phyloP scores from a whole-genome alignment of 53 echinoderm and acorn worm species.

The Pentamera pediparva region DNA sequence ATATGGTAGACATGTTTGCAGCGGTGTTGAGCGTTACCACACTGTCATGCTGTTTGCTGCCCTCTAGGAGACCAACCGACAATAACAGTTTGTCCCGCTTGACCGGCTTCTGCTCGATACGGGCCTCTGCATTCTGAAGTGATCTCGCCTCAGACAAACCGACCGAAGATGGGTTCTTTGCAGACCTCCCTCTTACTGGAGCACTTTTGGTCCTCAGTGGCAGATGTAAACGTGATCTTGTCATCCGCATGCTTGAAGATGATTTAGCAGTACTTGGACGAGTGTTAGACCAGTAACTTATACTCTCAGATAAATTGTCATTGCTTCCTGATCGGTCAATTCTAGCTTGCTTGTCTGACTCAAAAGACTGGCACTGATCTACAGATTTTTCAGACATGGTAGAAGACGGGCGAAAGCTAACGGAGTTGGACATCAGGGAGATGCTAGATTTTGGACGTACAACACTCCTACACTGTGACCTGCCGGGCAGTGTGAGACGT shows the following conservation, averaged over 20 bases:
- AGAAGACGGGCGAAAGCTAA: neutral
- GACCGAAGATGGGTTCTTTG: neutral
- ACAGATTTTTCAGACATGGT: neutral
- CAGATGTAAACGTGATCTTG: neutral
- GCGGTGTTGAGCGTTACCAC: conserved; percentile 33
- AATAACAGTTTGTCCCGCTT: conserved; percentile 68
- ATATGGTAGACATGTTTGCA: neutral
- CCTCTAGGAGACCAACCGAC: conserved; percentile 68
- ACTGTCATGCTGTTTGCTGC: conserved; percentile 59
- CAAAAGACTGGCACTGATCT: conserved; percentile 1
- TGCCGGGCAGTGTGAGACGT: neutral
- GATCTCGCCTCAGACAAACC: conserved; percentile 71
- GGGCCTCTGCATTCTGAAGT: conserved; percentile 60
- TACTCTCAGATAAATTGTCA: neutral
- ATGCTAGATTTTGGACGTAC: neutral
- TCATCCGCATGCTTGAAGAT: conserved; percentile 19
- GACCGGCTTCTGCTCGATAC: conserved; percentile 53
- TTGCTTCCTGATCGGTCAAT: neutral
- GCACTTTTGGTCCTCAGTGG: conserved; percentile 87
- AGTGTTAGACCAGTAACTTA: neutral
- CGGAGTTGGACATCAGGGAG: neutral
- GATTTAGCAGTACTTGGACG: conserved; percentile 84
- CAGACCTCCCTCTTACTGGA: conserved; percentile 46
- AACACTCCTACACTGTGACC: neutral
- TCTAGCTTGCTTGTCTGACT: neutral